These are phyloP conservation scores for Leucophenga maculata DNA, from an alignment of 2,888 invertebrate genomes.

Conservation along the genomic window DNA sequence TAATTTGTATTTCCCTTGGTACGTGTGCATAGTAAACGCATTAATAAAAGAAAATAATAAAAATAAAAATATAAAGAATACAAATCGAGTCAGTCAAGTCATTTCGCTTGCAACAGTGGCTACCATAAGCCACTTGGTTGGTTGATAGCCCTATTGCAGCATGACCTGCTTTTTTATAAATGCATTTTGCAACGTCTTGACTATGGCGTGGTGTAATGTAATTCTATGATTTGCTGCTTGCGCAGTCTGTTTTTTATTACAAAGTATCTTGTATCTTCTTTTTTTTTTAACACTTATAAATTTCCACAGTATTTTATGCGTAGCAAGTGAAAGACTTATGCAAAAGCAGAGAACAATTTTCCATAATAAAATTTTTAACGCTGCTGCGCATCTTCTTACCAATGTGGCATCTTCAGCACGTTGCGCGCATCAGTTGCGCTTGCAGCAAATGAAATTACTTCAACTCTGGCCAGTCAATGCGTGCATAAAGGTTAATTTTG, in stretches of 20 bases:
- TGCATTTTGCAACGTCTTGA: background rate
- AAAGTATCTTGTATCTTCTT: background rate
- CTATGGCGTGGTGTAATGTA: too few relatives aligned
- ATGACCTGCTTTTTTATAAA: background rate
- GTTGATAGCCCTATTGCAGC: too few relatives aligned
- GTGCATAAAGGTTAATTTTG: conserved; percentile 9
- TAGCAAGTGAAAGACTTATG: conserved; percentile 38
- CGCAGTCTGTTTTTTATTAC: background rate
- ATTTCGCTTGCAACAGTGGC: too few relatives aligned
- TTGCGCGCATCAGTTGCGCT: conserved; percentile 7
- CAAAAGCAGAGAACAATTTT: background rate
- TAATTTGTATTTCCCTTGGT: background rate
- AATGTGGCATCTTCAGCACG: background rate
- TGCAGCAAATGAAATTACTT: conserved; percentile 7
- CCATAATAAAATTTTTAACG: background rate
- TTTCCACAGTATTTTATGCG: conserved; percentile 26
- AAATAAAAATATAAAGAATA: background rate
- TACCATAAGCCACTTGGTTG: too few relatives aligned
- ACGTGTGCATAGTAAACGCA: conserved; percentile 12
- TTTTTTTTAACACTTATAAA: conserved; percentile 1
- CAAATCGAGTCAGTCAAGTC: background rate
- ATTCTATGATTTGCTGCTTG: background rate
- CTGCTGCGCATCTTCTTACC: background rate
- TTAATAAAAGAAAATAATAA: background rate
- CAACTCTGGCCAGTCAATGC: conserved; percentile 18